Evolutionary conservation across 2,888 invertebrate genomes (phyloP), one percentile per base, ranked within the genome.

Genomic region (Sinohyriopsis cumingii): DNA sequence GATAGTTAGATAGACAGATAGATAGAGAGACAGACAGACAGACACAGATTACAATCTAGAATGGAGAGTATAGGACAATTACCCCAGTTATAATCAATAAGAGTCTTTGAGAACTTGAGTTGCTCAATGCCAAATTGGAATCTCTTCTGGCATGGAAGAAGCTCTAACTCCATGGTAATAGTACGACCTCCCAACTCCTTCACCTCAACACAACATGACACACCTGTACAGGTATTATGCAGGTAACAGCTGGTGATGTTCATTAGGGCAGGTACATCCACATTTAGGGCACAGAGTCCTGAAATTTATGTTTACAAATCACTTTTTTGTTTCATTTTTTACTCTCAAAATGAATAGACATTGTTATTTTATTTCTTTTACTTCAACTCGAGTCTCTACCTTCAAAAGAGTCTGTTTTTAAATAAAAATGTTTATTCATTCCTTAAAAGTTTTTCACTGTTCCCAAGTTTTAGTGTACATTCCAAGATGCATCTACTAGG

Each of bases 171-270:
- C 22, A 65, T 65, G 25, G 66, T 67, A 59, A 75, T 74, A 53
- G 67, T 62, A 59, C 59, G 62, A 9, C 68, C 66, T 20, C 65
- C 72, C 12, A 81, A 56, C n/a, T 72, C 68, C 45, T 80, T 73
- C 3, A 81, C 74, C 57, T 75, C 69, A 19, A 82, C 59, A 71
- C 82, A 82, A 55, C 82, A 82, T 20, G 74, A 73, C 7, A 82
- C 71, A 25, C 76, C 75, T 15, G 79, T 77, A 61, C 83, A 83
- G 25, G 72, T 72, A 59, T 62, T 57, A n/a, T 57, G 53, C 28
- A 75, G 67, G 55, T 71, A 55, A 65, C 81, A 81, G 18, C 72
- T 68, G 15, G 71, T 59, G 9, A 63, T 63, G 19, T 60, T 63
- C 0, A 78, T 77, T 19, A 80, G 69, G 18, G 56, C 24, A 3